Evolutionary conservation across 2,113 vertebrate species (phyloP), one percentile per base, ranked within the genome.

Genomic region (Catharus bicknelli): DNA sequence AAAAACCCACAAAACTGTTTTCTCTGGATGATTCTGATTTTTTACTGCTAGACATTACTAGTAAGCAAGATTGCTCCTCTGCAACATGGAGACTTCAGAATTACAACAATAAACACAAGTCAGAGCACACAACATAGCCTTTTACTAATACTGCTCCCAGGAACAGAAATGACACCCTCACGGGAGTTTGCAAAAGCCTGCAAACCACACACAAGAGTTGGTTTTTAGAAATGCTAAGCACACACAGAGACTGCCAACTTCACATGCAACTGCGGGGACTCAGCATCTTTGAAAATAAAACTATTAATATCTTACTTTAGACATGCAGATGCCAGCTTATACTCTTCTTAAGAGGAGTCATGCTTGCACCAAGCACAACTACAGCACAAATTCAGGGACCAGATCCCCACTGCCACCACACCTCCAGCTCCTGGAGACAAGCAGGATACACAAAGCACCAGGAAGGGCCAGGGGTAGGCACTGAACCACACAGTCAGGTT

Each of bases 81-180:
- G 95, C 83, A 94, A 93, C 91, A 94, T 29, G 68, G 88, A 94
- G 88, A 78, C 74, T 58, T 61, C 68, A 59, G 73, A 88, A 96
- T 86, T 90, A 85, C 68, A 92, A 91, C 88, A 94, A 90, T 80
- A 93, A 95, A 94, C 69, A 78, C 85, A 88, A 95, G 84, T 43
- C 90, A 61, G 69, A 93, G 80, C 50, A 85, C 53, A 81, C 75
- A 76, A 80, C 69, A 38, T 7, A 62, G 91, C 57, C 77, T 91
- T 96, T 92, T 82, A 83, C 87, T 80, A 76, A 93, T 53, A 73
- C 40, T 40, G 84, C 51, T 93, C 93, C 88, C 90, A 94, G 92
- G 89, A 89, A 93, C 54, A 94, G 83, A 82, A 94, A 86, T 62
- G 90, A 59, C 76, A 90, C 48, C 90, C 90, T 50, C 84, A 81